Conservation (phyloP, 1,140 invertebrate genomes). For the Nebria ingens region DNA sequence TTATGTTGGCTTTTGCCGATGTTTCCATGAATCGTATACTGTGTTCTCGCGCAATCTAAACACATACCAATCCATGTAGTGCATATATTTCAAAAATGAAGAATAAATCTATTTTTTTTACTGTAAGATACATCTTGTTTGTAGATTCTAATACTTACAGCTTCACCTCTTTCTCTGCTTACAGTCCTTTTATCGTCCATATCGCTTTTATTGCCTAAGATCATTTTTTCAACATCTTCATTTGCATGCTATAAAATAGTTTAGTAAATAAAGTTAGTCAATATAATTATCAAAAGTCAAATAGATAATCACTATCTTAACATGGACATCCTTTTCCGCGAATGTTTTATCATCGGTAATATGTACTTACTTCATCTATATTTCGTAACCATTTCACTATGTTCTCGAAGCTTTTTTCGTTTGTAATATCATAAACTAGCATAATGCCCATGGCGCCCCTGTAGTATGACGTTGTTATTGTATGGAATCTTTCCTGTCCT, state of each 20-base stretch:
- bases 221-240: slow-evolving; percentile 99
- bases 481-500: slow-evolving; percentile 91
- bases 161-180: slow-evolving; percentile 77
- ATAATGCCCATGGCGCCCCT: slow-evolving; percentile 98
- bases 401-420: slow-evolving; percentile 97
- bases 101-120: background rate
- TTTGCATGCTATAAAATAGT: slow-evolving; percentile 77
- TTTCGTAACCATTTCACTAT: slow-evolving; percentile 97
- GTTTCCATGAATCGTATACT: slow-evolving; percentile 98
- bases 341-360: slow-evolving; percentile 3
- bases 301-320: too few relatives aligned
- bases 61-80: too few relatives aligned
- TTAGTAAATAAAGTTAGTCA: background rate
- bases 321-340: too few relatives aligned
- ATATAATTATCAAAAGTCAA: background rate
- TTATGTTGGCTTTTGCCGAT: slow-evolving; percentile 95
- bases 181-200: slow-evolving; percentile 96
- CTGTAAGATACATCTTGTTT: background rate
- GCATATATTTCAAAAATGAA: too few relatives aligned
- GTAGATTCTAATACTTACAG: slow-evolving; percentile 53
- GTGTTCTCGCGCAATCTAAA: slow-evolving; percentile 91
- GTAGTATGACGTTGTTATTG: slow-evolving; percentile 96
- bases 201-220: slow-evolving; percentile 99
- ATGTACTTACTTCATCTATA: slow-evolving; percentile 78
- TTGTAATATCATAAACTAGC: slow-evolving; percentile 97